phyloP scores from a whole-genome alignment of 2,888 invertebrate genomes.

The Cosmia pyralina region DNA sequence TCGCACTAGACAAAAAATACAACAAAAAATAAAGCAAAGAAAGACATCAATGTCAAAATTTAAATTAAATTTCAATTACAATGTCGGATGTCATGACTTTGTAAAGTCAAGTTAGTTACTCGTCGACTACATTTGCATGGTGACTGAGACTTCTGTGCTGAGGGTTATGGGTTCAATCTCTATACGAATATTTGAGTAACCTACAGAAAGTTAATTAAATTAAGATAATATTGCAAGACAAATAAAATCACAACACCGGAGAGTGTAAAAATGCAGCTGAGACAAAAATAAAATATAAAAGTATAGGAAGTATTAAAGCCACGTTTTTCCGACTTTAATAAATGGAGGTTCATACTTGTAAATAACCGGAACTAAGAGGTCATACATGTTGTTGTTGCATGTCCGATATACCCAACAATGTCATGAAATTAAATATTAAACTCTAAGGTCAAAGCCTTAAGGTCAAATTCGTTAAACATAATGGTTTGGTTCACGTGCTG shows the following conservation, averaged over 20 bases:
- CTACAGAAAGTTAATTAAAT: neutral
- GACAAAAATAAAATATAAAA: neutral
- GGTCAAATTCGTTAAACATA: constrained; percentile 47
- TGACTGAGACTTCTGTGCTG: neutral
- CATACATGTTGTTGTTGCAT: constrained; percentile 46
- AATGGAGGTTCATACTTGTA: neutral
- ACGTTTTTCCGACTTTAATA: neutral
- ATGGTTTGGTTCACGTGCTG: constrained; percentile 16
- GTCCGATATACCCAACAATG: constrained; percentile 40
- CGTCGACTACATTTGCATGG: neutral
- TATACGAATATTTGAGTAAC: neutral
- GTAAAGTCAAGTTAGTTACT: neutral
- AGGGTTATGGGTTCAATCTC: neutral
- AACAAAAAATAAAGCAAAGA: no score
- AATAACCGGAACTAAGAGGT: constrained; percentile 52
- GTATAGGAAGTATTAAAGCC: constrained; percentile 1
- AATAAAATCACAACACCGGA: neutral
- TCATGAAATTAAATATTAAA: constrained; percentile 30
- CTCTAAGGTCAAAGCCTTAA: constrained; percentile 47
- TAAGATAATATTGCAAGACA: neutral
- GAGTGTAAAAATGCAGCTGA: neutral
- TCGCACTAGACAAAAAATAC: no score
- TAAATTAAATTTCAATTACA: no score
- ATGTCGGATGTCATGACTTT: neutral
- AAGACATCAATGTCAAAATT: no score